Evolutionary conservation across 37 sponge, comb jelly and placozoan genomes (phyloP).

Genomic region (Beroe ovata): DNA sequence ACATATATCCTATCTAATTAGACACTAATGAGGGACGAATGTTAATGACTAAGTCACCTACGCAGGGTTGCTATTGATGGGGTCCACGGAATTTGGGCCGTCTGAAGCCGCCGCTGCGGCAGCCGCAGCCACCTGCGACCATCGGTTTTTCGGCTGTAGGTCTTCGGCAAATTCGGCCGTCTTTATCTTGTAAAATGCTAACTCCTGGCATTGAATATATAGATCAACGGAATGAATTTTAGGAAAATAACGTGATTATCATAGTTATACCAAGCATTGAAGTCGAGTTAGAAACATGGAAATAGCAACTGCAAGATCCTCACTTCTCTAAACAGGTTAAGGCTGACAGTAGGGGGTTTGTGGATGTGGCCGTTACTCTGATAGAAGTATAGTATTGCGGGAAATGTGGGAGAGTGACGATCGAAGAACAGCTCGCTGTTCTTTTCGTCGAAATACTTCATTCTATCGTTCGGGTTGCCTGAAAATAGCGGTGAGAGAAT

Average conservation of each 20-base stretch:
- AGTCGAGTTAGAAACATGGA: too few relatives aligned
- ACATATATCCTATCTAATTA: too few relatives aligned
- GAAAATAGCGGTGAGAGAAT: background rate
- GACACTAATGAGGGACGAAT: too few relatives aligned
- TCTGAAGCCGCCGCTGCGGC: conserved; percentile 27
- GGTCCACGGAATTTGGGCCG: conserved; percentile 49
- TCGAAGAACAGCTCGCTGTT: conserved; percentile 59
- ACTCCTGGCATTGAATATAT: too few relatives aligned
- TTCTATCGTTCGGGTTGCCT: conserved; percentile 9
- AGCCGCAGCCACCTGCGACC: conserved; percentile 20
- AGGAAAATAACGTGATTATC: too few relatives aligned
- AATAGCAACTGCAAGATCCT: too few relatives aligned
- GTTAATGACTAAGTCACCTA: too few relatives aligned
- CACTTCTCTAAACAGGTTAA: conserved; percentile 11
- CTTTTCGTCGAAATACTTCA: conserved; percentile 27
- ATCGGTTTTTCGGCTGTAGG: background rate
- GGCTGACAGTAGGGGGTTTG: conserved; percentile 36
- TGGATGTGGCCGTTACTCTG: conserved; percentile 32
- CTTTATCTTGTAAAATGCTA: conserved; percentile 34
- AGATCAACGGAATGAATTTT: too few relatives aligned
- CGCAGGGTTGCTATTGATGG: conserved; percentile 66
- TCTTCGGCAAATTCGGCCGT: background rate
- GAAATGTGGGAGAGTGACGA: conserved; percentile 62
- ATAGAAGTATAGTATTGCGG: conserved; percentile 18
- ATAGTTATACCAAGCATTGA: too few relatives aligned